Evolutionary conservation across 1,140 invertebrate genomes (phyloP).

Genomic region (Cyclargus thomasi): DNA sequence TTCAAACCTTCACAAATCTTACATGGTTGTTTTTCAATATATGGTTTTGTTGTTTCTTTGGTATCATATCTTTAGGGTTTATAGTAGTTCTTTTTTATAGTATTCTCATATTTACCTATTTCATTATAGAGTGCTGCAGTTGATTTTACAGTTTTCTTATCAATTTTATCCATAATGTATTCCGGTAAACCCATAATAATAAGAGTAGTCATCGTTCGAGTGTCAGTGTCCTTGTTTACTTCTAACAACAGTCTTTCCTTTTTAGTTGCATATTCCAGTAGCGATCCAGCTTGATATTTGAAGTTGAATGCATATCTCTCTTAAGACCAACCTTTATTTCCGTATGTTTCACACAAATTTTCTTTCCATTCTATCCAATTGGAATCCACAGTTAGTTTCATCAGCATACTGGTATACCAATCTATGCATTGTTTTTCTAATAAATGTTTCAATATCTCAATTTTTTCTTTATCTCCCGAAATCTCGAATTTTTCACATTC

Average conservation of each 20-base stretch:
- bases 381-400: constrained; percentile 38
- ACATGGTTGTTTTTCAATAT: constrained; percentile 33
- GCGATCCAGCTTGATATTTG: constrained; percentile 37
- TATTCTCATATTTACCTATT: constrained; percentile 33
- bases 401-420: constrained; percentile 29
- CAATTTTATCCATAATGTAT: constrained; percentile 32
- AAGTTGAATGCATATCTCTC: constrained; percentile 41
- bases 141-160: constrained; percentile 24
- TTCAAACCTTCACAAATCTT: constrained; percentile 42
- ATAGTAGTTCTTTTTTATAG: constrained; percentile 19
- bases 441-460: constrained; percentile 37
- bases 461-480: constrained; percentile 34
- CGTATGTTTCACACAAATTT: constrained; percentile 43
- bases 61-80: constrained; percentile 23
- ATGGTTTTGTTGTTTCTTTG: constrained; percentile 28
- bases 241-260: constrained; percentile 43
- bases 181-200: constrained; percentile 32
- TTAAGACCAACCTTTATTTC: constrained; percentile 41
- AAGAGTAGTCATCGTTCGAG: constrained; percentile 30
- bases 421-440: constrained; percentile 33
- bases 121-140: constrained; percentile 31
- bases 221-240: constrained; percentile 31
- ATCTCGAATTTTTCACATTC: constrained; percentile 30
- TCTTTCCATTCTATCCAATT: constrained; percentile 42
- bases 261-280: constrained; percentile 46